Base-by-base conservation (phyloP, 2,888 invertebrate species). In the Orchesella flavescens region DNA sequence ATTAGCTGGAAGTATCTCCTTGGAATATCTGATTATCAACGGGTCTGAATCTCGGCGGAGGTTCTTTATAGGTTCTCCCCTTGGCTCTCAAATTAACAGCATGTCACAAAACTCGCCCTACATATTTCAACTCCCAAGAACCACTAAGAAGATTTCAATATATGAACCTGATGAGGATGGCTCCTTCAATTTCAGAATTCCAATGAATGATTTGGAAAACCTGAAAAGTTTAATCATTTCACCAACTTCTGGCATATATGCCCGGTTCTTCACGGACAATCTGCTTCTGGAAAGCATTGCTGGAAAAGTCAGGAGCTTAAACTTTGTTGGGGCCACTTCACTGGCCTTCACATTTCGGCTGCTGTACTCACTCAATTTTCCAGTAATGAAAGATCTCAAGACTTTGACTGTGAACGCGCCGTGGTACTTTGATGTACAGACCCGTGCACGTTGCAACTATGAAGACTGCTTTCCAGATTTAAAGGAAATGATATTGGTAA, bases 271-370 rank as follows among this genome's bases (percentile, higher is more conserved):
- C n/a, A n/a, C n/a, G n/a, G n/a, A n/a, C n/a, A n/a, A n/a, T n/a
- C n/a, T n/a, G n/a, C n/a, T n/a, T n/a, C n/a, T n/a, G n/a, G n/a
- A n/a, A n/a, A n/a, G n/a, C 12, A 3, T 34, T 15, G 66, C 76
- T 21, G 19, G 43, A 15, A 49, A n/a, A 34, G 24, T 76, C 3
- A n/a, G 1, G 0, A 46, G 55, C 19, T 15, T 66, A 3, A 53
- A 76, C 17, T 66, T 76, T 19, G 23, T 76, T n/a, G 76, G 76
- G 5, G 66, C 55, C 44, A 55, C 66, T 7, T 76, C 76, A 0
- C 66, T 66, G 21, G 66, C 43, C 9, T 76, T 55, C 19, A 17
- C 17, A 2, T 55, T 34, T 21, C 66, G 43, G 5, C 76, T 43
- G 1, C 23, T 55, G 17, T 66, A 66, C n/a, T n/a, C n/a, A n/a